phyloP scores from a whole-genome alignment of 2,797 vertebrate genomes.

The Benthosema pterotum region DNA sequence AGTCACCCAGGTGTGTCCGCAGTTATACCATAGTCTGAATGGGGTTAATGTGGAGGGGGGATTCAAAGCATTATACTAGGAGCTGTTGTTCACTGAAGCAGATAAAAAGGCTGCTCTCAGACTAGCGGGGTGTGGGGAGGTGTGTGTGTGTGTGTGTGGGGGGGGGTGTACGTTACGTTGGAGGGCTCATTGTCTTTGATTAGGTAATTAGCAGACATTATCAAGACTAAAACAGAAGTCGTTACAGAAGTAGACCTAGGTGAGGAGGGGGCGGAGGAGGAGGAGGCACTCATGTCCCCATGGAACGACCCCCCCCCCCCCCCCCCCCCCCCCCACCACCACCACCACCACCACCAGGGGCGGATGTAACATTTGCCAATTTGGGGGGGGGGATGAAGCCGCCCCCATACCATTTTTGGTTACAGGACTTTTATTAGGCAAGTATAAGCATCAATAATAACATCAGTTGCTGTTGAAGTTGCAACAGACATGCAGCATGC shows the following conservation, averaged over 20 bases:
- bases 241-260: constrained; percentile 76
- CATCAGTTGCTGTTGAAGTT: no score
- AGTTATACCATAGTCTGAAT: constrained; percentile 46
- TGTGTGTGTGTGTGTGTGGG: no score
- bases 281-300: constrained; percentile 75
- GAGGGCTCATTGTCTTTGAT: constrained; percentile 78
- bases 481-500: no score
- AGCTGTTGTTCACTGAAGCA: constrained; percentile 67
- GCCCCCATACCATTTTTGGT: no score
- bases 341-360: no score
- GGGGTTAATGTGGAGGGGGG: constrained; percentile 30
- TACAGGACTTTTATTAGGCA: no score
- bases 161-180: constrained; percentile 71
- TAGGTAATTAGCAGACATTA: constrained; percentile 86
- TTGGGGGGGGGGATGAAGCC: no score
- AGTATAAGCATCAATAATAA: no score
- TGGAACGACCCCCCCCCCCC: constrained; percentile 55
- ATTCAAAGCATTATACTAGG: constrained; percentile 55
- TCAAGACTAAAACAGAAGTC: constrained; percentile 84
- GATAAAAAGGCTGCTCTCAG: constrained; percentile 65
- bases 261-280: no score
- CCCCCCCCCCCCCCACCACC: constrained; percentile 38
- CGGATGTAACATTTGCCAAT: no score
- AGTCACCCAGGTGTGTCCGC: constrained; percentile 69
- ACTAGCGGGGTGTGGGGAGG: no score